phyloP scores from a whole-genome alignment of 2,888 invertebrate species.

The Rhorus exstirpatorius region DNA sequence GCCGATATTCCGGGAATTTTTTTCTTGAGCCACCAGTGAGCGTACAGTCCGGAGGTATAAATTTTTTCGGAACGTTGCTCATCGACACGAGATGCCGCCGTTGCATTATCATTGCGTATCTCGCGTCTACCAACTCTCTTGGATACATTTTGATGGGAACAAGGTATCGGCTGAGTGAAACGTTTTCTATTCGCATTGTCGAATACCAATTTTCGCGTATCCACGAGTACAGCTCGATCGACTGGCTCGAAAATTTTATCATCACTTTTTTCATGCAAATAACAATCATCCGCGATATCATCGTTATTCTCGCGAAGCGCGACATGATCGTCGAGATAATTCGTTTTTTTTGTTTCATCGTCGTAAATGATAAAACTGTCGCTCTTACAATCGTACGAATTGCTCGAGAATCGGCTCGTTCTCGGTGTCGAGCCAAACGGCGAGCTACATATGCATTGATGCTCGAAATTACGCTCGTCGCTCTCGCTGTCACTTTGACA shows the following conservation, averaged over 20 bases:
- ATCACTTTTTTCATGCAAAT: neutral
- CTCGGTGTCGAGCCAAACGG: conserved; percentile 92
- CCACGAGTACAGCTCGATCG: neutral
- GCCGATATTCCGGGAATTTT: conserved; percentile 86
- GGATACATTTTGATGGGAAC: conserved; percentile 69
- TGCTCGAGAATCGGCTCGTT: conserved; percentile 87
- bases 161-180: conserved; percentile 79
- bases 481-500: conserved; percentile 82
- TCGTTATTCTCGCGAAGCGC: conserved; percentile 28
- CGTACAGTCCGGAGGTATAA: conserved; percentile 94
- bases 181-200: conserved; percentile 66
- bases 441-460: conserved; percentile 91
- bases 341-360: too few relatives aligned
- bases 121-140: conserved; percentile 74
- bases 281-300: conserved; percentile 19
- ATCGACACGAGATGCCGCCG: conserved; percentile 69
- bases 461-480: conserved; percentile 88
- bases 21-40: conserved; percentile 97
- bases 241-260: neutral
- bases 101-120: conserved; percentile 82
- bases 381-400: conserved; percentile 86
- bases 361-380: neutral
- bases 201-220: conserved; percentile 49
- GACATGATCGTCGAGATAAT: too few relatives aligned
- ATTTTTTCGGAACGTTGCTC: conserved; percentile 86